Evolutionary conservation across 2,888 invertebrate species (phyloP).

Genomic region (Parochlus steinenii): DNA sequence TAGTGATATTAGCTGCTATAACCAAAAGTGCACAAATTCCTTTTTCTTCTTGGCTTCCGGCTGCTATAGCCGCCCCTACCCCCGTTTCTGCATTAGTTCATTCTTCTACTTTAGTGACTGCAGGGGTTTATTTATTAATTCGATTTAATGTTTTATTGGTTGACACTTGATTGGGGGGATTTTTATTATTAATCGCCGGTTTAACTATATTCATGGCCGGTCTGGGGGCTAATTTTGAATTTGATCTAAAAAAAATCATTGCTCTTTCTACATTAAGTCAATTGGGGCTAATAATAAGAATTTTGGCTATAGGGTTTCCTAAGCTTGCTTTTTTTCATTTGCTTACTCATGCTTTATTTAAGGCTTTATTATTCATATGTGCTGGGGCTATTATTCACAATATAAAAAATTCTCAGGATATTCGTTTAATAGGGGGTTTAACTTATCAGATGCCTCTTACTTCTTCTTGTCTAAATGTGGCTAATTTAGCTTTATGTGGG

Average conservation of each 20-base stretch:
- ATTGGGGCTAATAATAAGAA: constrained; percentile 53
- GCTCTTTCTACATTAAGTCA: constrained; percentile 61
- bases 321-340: constrained; percentile 53
- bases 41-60: constrained; percentile 59
- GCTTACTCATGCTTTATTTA: constrained; percentile 58
- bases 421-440: constrained; percentile 41
- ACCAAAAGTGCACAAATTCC: constrained; percentile 70
- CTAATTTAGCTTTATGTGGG: constrained; percentile 44
- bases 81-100: constrained; percentile 61
- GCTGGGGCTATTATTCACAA: constrained; percentile 51
- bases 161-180: constrained; percentile 27
- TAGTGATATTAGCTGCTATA: constrained; percentile 39
- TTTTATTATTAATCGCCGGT: constrained; percentile 37
- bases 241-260: constrained; percentile 64
- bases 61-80: constrained; percentile 60
- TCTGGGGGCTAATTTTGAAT: constrained; percentile 42
- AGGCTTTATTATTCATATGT: constrained; percentile 56
- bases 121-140: constrained; percentile 57
- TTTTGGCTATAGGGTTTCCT: constrained; percentile 36
- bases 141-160: constrained; percentile 41
- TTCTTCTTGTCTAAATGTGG: constrained; percentile 36
- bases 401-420: constrained; percentile 45
- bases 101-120: constrained; percentile 64
- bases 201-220: constrained; percentile 45
- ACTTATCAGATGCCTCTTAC: constrained; percentile 35